These are phyloP conservation scores for Eristalinus sepulchralis DNA, from an alignment of 2,888 invertebrate genomes.

Conservation along the genomic window DNA sequence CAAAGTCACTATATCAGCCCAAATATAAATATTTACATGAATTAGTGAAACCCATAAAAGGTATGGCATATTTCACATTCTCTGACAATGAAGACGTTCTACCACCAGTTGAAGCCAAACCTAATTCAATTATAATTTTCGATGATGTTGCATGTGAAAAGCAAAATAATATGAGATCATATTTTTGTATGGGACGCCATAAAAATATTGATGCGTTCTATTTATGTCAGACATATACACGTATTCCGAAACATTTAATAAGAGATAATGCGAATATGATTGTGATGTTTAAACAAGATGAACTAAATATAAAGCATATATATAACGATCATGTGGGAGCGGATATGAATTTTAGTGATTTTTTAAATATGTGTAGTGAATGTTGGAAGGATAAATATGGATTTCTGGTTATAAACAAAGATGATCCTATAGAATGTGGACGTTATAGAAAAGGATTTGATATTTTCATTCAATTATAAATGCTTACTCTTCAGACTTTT, in stretches of 20 bases:
- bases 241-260: slow-evolving; percentile 76
- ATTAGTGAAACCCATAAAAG: slow-evolving; percentile 68
- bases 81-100: slow-evolving; percentile 60
- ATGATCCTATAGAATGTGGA: slow-evolving; percentile 72
- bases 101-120: slow-evolving; percentile 65
- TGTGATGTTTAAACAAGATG: slow-evolving; percentile 77
- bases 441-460: slow-evolving; percentile 76
- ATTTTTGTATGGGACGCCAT: slow-evolving; percentile 76
- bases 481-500: too few relatives aligned
- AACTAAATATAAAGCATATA: slow-evolving; percentile 75
- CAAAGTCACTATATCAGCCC: slow-evolving; percentile 74
- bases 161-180: slow-evolving; percentile 73
- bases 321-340: slow-evolving; percentile 50
- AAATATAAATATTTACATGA: slow-evolving; percentile 72
- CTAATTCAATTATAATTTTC: slow-evolving; percentile 77
- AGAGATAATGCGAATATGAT: slow-evolving; percentile 77
- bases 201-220: slow-evolving; percentile 75
- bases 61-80: slow-evolving; percentile 58
- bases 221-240: too few relatives aligned
- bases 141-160: slow-evolving; percentile 78
- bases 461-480: slow-evolving; percentile 28
- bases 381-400: slow-evolving; percentile 75
- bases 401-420: slow-evolving; percentile 75
- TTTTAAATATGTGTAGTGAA: slow-evolving; percentile 74
- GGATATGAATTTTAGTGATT: slow-evolving; percentile 73